These are phyloP conservation scores for Haemorhous mexicanus DNA, from an alignment of 2,113 vertebrate species.

Conservation along the genomic window DNA sequence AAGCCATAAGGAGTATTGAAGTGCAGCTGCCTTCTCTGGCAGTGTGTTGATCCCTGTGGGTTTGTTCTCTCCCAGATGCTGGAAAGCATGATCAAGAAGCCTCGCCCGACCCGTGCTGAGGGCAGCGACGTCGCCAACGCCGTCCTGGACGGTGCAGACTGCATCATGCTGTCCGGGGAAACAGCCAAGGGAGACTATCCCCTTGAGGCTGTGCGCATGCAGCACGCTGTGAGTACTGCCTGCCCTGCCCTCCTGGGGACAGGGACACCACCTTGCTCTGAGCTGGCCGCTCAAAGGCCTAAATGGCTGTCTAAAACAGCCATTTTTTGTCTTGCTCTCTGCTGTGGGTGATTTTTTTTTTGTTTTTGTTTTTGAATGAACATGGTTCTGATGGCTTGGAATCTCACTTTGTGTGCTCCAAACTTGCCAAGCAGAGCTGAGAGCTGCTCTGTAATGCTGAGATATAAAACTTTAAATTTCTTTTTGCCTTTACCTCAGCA, in stretches of 20 bases:
- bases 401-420: neutral
- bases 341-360: neutral
- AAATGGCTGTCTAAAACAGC: accelerated
- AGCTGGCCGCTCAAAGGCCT: neutral
- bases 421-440: neutral
- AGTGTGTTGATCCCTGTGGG: neutral
- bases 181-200: conserved; percentile 98
- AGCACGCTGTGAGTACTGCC: conserved; percentile 84
- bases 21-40: neutral
- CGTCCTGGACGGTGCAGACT: conserved; percentile 93
- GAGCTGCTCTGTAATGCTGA: neutral
- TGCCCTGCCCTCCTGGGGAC: neutral
- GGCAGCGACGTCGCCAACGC: conserved; percentile 96
- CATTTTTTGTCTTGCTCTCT: accelerated
- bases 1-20: accelerated
- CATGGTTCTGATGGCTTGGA: accelerated
- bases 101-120: conserved; percentile 92
- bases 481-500: neutral
- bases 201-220: conserved; percentile 90
- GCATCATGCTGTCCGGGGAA: conserved; percentile 97
- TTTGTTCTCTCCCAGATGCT: conserved; percentile 83
- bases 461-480: accelerated
- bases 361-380: neutral
- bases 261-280: neutral
- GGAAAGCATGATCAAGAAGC: conserved; percentile 99